These are phyloP conservation scores for Beris chalybata DNA, from an alignment of 2,888 invertebrate genomes.

Conservation along the genomic window DNA sequence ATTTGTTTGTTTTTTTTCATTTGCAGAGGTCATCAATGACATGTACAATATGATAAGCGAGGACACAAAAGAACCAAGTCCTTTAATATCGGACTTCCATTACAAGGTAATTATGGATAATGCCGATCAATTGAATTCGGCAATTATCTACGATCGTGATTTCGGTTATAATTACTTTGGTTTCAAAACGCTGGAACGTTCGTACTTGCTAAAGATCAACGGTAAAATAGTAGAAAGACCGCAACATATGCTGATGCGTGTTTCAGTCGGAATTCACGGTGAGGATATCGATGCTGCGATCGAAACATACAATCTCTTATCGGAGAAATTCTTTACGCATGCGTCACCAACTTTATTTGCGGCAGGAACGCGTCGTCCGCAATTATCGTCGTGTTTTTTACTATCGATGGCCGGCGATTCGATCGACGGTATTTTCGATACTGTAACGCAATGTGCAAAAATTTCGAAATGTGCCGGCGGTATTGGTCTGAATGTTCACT, in stretches of 20 bases:
- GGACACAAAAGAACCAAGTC: constrained; percentile 69
- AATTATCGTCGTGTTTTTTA: constrained; percentile 94
- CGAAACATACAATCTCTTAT: constrained; percentile 93
- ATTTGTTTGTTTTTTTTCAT: background rate
- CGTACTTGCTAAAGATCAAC: constrained; percentile 89
- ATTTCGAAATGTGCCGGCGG: constrained; percentile 98
- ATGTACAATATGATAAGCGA: constrained; percentile 77
- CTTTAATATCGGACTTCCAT: constrained; percentile 85
- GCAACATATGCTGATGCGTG: constrained; percentile 98
- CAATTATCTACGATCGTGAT: constrained; percentile 96
- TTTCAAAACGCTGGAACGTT: constrained; percentile 96
- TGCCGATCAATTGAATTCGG: constrained; percentile 88
- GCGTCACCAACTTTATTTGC: constrained; percentile 97
- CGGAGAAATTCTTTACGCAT: constrained; percentile 96
- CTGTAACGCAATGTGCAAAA: constrained; percentile 87
- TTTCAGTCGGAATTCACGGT: constrained; percentile 93
- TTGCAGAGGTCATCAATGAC: constrained; percentile 84
- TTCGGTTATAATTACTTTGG: constrained; percentile 98
- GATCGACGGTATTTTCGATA: constrained; percentile 93
- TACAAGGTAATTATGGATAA: constrained; percentile 81
- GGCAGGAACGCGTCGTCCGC: constrained; percentile 88
- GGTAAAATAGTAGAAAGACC: constrained; percentile 94
- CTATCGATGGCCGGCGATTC: constrained; percentile 93
- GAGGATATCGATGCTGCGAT: constrained; percentile 91
- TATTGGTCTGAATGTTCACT: constrained; percentile 94